Evolutionary conservation across 2,888 invertebrate genomes (phyloP).

Genomic region (Nephrotoma guestfalica): DNA sequence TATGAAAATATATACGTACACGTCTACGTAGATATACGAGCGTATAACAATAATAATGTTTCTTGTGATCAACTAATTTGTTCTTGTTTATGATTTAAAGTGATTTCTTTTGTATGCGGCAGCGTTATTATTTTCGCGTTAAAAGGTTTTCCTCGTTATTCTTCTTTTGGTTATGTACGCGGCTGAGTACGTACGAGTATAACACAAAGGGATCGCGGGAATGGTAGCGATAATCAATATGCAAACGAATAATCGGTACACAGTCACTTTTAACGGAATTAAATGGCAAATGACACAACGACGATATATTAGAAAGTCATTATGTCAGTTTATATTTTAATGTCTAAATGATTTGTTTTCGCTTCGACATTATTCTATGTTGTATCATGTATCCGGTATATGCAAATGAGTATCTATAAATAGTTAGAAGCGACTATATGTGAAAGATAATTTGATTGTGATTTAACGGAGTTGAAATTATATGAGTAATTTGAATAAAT

Average conservation of each 20-base stretch:
- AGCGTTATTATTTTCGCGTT: background rate
- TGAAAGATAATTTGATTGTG: background rate
- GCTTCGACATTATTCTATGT: background rate
- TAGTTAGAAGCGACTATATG: background rate
- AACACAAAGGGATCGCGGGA: background rate
- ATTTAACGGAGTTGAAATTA: background rate
- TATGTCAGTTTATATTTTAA: background rate
- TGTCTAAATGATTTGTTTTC: background rate
- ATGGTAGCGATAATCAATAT: background rate
- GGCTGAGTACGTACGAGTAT: background rate
- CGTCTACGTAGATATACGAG: no score
- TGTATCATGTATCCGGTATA: background rate
- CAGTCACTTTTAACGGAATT: background rate
- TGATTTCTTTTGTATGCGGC: background rate
- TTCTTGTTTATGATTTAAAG: background rate
- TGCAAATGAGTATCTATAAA: background rate
- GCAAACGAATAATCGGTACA: background rate
- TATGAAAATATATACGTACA: background rate
- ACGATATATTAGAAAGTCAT: background rate
- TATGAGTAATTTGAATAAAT: background rate
- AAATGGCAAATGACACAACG: background rate
- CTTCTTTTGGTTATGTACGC: background rate
- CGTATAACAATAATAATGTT: background rate
- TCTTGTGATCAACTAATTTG: background rate
- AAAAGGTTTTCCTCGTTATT: background rate